phyloP scores from a whole-genome alignment of 2,797 vertebrate genomes.

The Salmo trutta region DNA sequence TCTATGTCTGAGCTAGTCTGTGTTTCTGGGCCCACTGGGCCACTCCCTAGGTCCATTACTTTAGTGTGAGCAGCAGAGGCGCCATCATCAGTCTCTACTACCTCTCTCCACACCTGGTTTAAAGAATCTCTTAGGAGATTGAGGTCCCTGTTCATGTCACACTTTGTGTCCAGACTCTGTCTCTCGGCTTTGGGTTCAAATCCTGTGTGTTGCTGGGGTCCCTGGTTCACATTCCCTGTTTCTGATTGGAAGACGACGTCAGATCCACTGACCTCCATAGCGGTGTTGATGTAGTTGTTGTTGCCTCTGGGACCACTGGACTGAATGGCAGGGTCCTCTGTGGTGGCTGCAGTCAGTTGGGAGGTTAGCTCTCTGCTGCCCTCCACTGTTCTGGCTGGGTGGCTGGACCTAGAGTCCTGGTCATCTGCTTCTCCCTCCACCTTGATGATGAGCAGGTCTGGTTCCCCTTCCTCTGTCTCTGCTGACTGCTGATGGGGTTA shows the following conservation, averaged over 20 bases:
- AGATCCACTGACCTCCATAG: slow-evolving; percentile 69
- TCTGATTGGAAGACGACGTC: slow-evolving; percentile 43
- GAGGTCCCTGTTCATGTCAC: slow-evolving; percentile 1
- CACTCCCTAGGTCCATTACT: not conserved
- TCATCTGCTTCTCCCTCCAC: slow-evolving; percentile 50
- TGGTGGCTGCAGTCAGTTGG: not conserved
- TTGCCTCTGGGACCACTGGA: not conserved
- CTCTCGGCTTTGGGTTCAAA: slow-evolving; percentile 38
- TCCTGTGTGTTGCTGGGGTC: slow-evolving; percentile 30
- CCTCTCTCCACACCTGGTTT: slow-evolving; percentile 14
- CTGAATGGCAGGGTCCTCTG: not conserved
- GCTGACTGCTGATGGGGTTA: slow-evolving; percentile 31
- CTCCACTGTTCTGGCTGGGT: slow-evolving; percentile 7
- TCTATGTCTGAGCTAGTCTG: not conserved
- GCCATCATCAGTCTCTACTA: not conserved
- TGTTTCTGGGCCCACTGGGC: not conserved
- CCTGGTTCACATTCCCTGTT: slow-evolving; percentile 26
- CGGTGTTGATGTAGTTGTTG: slow-evolving; percentile 2
- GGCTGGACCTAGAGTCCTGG: not conserved
- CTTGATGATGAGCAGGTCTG: slow-evolving; percentile 59
- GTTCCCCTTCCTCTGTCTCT: slow-evolving; percentile 44
- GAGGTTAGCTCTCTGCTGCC: not conserved
- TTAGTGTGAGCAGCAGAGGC: slow-evolving; percentile 15
- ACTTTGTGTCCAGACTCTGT: slow-evolving; percentile 11
- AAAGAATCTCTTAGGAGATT: not conserved